A percentile compares a stretch with the other conserved stretches of the same genome.
Conservation (phyloP, 2,888 invertebrate genomes). For the Achlya flavicornis region DNA sequence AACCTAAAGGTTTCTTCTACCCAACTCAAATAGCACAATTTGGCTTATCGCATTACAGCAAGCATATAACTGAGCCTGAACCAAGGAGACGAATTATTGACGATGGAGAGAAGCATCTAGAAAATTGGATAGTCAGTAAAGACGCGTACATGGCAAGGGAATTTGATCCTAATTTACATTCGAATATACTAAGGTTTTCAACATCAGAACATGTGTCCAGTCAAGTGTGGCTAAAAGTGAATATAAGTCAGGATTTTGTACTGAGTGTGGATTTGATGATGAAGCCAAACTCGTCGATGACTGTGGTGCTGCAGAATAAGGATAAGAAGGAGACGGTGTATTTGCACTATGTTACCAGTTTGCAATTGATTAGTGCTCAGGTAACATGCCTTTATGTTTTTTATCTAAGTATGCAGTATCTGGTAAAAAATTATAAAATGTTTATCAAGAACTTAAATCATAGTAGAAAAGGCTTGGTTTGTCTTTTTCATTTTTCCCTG, state of each 20-base stretch:
- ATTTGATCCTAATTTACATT: conserved; percentile 83
- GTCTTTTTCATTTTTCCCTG: no score
- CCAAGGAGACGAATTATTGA: conserved; percentile 89
- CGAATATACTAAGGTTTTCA: conserved; percentile 88
- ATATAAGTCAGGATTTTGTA: conserved; percentile 86
- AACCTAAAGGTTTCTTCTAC: conserved; percentile 97
- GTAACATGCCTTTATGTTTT: conserved; percentile 54
- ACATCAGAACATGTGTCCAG: conserved; percentile 88
- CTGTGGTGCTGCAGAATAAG: conserved; percentile 88
- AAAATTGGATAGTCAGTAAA: conserved; percentile 89
- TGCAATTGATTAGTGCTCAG: conserved; percentile 88
- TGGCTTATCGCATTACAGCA: conserved; percentile 98
- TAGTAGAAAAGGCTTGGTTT: no score
- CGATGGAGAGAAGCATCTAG: conserved; percentile 87
- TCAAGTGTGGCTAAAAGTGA: conserved; percentile 86
- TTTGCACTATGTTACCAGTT: conserved; percentile 92
- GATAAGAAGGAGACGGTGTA: conserved; percentile 91
- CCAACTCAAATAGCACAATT: conserved; percentile 99
- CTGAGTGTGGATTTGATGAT: conserved; percentile 89
- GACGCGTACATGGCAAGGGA: conserved; percentile 86
- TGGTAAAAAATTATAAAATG: no score
- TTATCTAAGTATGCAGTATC: no score
- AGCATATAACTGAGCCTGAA: conserved; percentile 93
- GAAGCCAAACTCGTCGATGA: conserved; percentile 91
- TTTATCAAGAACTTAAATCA: no score